A percentile compares a stretch with the other conserved stretches of the same genome.
Evolutionary conservation across 2,797 vertebrate genomes (phyloP).

Genomic region (Hydrocynus forskahlii): DNA sequence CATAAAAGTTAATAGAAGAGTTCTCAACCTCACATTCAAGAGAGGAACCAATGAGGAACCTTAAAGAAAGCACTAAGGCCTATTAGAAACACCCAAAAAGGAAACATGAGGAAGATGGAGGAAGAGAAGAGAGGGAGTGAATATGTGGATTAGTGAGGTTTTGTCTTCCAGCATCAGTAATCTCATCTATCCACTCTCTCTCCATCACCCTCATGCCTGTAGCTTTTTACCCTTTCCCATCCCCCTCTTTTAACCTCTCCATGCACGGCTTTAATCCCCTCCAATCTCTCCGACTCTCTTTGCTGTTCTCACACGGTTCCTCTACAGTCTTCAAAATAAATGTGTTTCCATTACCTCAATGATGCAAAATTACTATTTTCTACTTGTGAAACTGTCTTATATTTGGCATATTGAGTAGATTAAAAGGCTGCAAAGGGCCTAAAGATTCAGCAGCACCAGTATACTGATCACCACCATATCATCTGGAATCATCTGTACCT

Average conservation of each 20-base stretch:
- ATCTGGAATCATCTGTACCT: too few species aligned
- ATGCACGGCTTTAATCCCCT: not conserved
- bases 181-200: constrained; percentile 1
- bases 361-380: too few species aligned
- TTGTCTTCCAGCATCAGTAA: constrained; percentile 35
- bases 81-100: not conserved
- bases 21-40: too few species aligned
- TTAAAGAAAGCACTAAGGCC: not conserved
- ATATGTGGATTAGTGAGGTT: constrained; percentile 27
- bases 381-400: too few species aligned
- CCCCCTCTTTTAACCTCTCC: not conserved
- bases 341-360: too few species aligned
- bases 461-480: too few species aligned
- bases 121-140: not conserved
- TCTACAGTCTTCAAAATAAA: not conserved
- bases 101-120: not conserved
- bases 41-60: not conserved
- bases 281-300: constrained; percentile 21
- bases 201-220: constrained; percentile 22
- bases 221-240: not conserved
- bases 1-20: too few species aligned
- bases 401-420: too few species aligned
- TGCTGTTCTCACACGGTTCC: not conserved
- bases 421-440: not conserved
- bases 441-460: too few species aligned